Percentiles rank a stretch among this genome's conserved stretches.
Conservation (phyloP, 2,888 invertebrate genomes). For the Cinara cedri region DNA sequence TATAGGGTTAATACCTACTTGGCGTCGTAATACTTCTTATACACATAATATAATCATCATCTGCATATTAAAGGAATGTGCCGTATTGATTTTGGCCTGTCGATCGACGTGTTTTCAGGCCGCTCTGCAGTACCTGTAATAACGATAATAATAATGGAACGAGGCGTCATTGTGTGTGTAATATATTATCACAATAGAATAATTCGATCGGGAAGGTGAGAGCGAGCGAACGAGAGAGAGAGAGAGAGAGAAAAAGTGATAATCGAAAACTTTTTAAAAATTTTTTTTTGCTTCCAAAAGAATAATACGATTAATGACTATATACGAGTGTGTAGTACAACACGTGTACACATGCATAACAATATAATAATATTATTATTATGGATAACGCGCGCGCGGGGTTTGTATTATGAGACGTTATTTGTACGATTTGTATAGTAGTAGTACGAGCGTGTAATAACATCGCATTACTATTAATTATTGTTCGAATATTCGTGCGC, state of each 20-base stretch:
- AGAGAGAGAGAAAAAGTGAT: not conserved
- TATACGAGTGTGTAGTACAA: not conserved
- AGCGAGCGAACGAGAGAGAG: not conserved
- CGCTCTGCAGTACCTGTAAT: not conserved
- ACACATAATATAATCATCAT: too few species aligned
- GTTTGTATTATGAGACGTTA: not conserved
- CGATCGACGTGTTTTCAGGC: not conserved
- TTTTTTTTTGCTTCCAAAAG: not conserved
- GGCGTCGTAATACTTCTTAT: too few species aligned
- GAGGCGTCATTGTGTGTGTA: not conserved
- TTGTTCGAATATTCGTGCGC: not conserved
- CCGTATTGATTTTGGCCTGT: slow-evolving; percentile 2
- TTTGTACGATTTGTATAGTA: too few species aligned
- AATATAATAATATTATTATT: too few species aligned
- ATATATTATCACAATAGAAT: too few species aligned
- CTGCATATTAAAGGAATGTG: slow-evolving; percentile 23
- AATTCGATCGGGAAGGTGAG: not conserved
- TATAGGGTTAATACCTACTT: too few species aligned
- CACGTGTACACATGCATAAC: too few species aligned
- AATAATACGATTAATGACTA: slow-evolving; percentile 15
- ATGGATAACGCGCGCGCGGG: too few species aligned
- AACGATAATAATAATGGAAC: not conserved
- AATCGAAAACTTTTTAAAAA: slow-evolving; percentile 8
- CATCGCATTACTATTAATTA: too few species aligned
- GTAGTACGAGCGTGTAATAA: not conserved